phyloP scores from a whole-genome alignment of 30 jellyfish, hydroid and myxozoan genomes.

The Calvadosia cruxmelitensis region DNA sequence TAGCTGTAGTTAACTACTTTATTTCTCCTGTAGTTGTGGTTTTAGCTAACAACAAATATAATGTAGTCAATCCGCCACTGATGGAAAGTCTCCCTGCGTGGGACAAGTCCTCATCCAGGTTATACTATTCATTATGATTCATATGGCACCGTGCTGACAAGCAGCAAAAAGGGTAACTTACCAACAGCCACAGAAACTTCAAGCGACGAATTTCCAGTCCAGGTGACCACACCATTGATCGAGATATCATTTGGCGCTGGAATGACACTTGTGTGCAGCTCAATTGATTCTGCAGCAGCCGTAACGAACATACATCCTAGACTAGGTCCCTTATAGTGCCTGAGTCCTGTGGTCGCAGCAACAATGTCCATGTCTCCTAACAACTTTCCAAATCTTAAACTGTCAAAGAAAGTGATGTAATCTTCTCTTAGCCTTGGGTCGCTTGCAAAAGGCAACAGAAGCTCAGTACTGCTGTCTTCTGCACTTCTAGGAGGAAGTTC shows the following conservation, averaged over 20 bases:
- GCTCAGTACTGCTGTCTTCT: neutral
- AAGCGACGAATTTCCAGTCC: slow-evolving; percentile 78
- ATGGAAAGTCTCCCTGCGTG: no score
- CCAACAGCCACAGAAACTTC: slow-evolving; percentile 59
- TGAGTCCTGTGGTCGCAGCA: slow-evolving; percentile 80
- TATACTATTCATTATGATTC: no score
- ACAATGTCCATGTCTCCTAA: slow-evolving; percentile 80
- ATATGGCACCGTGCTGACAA: no score
- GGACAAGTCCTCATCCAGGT: no score
- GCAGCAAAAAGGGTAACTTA: no score
- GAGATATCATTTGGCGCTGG: slow-evolving; percentile 43
- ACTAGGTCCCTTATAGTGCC: slow-evolving; percentile 65
- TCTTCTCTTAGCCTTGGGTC: slow-evolving; percentile 15
- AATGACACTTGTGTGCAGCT: slow-evolving; percentile 28
- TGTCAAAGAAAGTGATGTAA: slow-evolving; percentile 46
- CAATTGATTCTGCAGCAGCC: slow-evolving; percentile 65
- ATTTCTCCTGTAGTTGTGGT: no score
- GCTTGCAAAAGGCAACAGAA: neutral
- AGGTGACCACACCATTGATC: slow-evolving; percentile 71
- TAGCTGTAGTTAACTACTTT: no score
- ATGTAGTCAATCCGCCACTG: no score
- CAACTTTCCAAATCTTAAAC: slow-evolving; percentile 70
- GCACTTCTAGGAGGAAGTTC: neutral
- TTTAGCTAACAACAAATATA: no score
- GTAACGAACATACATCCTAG: slow-evolving; percentile 73